A percentile compares a stretch with the other conserved stretches of the same genome.
phyloP scores from a whole-genome alignment of 2,888 invertebrate species.

The Steinernema scapterisci region DNA sequence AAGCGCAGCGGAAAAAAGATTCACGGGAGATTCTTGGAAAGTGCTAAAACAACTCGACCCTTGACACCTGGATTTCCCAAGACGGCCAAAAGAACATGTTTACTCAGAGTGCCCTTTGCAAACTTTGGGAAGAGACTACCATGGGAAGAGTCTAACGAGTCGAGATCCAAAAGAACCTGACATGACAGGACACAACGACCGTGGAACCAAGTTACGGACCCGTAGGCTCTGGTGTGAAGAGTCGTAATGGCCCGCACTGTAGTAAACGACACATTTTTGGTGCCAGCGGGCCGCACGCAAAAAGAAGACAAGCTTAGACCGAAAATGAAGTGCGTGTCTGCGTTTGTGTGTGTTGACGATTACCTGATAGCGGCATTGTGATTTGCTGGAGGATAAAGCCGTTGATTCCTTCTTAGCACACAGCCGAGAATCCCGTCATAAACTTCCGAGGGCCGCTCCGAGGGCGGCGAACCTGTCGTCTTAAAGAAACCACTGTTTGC shows the following conservation, averaged over 20 bases:
- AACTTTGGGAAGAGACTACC: background rate
- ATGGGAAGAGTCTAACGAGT: background rate
- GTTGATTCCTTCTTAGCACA: background rate
- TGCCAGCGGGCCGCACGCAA: conserved; percentile 25
- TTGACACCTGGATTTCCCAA: background rate
- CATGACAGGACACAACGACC: background rate
- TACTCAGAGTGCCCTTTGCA: conserved; percentile 7
- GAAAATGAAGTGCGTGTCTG: conserved; percentile 25
- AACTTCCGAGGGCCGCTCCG: background rate
- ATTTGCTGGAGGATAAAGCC: conserved; percentile 18
- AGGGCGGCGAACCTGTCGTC: background rate
- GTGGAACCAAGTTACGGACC: background rate
- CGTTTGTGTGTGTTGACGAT: conserved; percentile 31
- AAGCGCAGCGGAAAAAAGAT: no score
- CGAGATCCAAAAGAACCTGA: background rate
- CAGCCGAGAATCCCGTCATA: background rate
- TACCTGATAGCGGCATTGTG: conserved; percentile 31
- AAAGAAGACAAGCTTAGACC: conserved; percentile 28
- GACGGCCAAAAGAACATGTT: background rate
- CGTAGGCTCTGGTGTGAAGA: background rate
- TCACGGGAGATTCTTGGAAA: background rate
- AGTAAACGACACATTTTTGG: background rate
- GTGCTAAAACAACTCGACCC: background rate
- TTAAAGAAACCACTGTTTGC: background rate
- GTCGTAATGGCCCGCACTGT: conserved; percentile 4